These are phyloP conservation scores for Lasioglossum morio DNA, from an alignment of 2,888 invertebrate genomes.

Conservation along the genomic window DNA sequence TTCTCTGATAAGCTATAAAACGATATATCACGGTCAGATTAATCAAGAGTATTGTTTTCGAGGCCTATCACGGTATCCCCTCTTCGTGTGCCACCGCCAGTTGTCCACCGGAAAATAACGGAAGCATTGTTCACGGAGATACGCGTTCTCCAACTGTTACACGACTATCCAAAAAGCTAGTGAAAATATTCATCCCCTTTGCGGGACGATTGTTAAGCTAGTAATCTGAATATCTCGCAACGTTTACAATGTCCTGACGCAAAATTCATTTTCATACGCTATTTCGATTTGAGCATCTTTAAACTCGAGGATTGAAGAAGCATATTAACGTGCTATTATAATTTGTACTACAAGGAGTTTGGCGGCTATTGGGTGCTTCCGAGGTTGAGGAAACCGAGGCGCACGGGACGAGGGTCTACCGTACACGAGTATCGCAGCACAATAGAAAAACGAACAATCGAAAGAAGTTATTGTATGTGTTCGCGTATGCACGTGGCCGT, in stretches of 20 bases:
- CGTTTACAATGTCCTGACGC: not conserved
- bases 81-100: not conserved
- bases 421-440: slow-evolving; percentile 20
- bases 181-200: not conserved
- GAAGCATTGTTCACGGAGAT: not conserved
- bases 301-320: not conserved
- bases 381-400: not conserved
- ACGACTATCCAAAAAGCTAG: not conserved
- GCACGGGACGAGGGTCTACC: not conserved
- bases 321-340: not conserved
- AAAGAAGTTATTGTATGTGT: not conserved
- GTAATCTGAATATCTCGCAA: not conserved
- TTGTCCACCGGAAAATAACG: not conserved
- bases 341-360: not conserved
- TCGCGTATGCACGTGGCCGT: not conserved
- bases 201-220: not conserved
- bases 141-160: not conserved
- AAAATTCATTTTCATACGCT: not conserved
- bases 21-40: slow-evolving; percentile 29
- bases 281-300: not conserved
- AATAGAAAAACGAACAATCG: not conserved
- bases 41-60: slow-evolving; percentile 55
- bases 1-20: slow-evolving; percentile 58
- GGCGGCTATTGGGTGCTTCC: not conserved
- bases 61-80: slow-evolving; percentile 20